These are phyloP conservation scores for Bovichtus variegatus DNA, from an alignment of 2,797 vertebrate genomes.

Conservation along the genomic window DNA sequence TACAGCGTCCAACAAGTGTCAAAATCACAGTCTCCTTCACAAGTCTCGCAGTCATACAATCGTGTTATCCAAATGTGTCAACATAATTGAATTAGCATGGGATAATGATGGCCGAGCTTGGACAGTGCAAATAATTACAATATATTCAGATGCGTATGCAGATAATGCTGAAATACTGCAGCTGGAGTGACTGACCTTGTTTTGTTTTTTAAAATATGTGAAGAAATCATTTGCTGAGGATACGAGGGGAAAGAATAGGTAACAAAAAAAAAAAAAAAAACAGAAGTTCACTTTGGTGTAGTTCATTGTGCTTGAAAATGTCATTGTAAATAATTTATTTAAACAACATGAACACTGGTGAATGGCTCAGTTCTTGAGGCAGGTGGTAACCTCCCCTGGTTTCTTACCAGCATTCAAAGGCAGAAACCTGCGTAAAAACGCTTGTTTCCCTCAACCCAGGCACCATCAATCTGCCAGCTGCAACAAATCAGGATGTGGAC, in stretches of 20 bases:
- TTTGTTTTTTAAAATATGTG: neutral
- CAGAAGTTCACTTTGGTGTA: constrained; percentile 26
- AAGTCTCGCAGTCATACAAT: constrained; percentile 55
- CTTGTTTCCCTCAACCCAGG: constrained; percentile 41
- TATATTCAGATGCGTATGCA: constrained; percentile 19
- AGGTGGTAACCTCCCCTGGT: constrained; percentile 23
- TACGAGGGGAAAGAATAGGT: neutral
- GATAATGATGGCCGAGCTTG: constrained; percentile 42
- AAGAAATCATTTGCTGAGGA: neutral
- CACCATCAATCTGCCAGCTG: constrained; percentile 15
- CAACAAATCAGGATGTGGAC: constrained; percentile 40
- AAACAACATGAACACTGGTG: constrained; percentile 12
- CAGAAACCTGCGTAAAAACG: constrained; percentile 25
- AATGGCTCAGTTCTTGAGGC: constrained; percentile 20
- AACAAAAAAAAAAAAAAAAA: no score
- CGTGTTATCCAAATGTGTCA: constrained; percentile 41
- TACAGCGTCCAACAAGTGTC: constrained; percentile 49
- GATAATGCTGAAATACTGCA: constrained; percentile 19
- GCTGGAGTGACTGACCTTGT: constrained; percentile 1
- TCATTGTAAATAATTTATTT: constrained; percentile 60
- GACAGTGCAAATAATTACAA: constrained; percentile 45
- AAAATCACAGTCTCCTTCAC: constrained; percentile 61
- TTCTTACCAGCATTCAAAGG: constrained; percentile 21
- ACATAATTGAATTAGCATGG: constrained; percentile 61
- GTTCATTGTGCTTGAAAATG: constrained; percentile 43